phyloP scores from a whole-genome alignment of 2,888 invertebrate species.

The Leptothorax acervorum region DNA sequence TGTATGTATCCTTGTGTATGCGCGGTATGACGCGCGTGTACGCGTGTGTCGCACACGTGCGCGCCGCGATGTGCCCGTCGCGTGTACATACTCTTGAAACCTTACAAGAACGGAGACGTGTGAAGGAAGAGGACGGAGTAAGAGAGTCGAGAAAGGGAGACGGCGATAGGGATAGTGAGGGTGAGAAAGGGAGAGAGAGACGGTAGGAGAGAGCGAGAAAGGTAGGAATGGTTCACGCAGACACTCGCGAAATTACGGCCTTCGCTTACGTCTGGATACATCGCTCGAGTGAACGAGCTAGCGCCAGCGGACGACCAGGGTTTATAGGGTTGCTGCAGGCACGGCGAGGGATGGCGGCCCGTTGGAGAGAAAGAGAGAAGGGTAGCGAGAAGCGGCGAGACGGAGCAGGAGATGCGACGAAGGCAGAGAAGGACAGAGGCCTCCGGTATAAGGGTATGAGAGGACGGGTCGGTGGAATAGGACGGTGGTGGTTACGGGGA shows the following conservation, averaged over 20 bases:
- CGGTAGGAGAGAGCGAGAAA: slow-evolving; percentile 32
- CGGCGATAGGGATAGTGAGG: slow-evolving; percentile 17
- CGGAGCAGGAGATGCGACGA: slow-evolving; percentile 48
- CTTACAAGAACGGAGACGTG: slow-evolving; percentile 70
- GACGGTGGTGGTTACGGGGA: slow-evolving; percentile 75
- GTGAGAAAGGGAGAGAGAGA: background rate
- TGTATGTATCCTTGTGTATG: slow-evolving; percentile 10
- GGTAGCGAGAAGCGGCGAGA: slow-evolving; percentile 43
- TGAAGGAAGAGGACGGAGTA: slow-evolving; percentile 59
- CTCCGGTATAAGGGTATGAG: slow-evolving; percentile 57
- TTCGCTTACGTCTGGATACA: slow-evolving; percentile 80
- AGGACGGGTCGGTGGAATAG: slow-evolving; percentile 69
- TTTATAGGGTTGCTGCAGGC: slow-evolving; percentile 78
- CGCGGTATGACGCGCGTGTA: slow-evolving; percentile 28
- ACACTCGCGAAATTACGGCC: slow-evolving; percentile 82
- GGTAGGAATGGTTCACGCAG: slow-evolving; percentile 75
- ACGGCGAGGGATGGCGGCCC: slow-evolving; percentile 63
- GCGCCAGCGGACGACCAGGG: slow-evolving; percentile 79
- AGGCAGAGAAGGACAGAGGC: slow-evolving; percentile 51
- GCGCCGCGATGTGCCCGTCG: slow-evolving; percentile 35
- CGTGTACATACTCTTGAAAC: slow-evolving; percentile 53
- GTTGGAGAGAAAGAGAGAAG: slow-evolving; percentile 56
- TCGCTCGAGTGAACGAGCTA: slow-evolving; percentile 79
- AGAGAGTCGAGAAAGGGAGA: slow-evolving; percentile 36
- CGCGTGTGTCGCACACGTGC: slow-evolving; percentile 39